phyloP scores from a whole-genome alignment of 2,797 vertebrate species.

The Botia kubotai region DNA sequence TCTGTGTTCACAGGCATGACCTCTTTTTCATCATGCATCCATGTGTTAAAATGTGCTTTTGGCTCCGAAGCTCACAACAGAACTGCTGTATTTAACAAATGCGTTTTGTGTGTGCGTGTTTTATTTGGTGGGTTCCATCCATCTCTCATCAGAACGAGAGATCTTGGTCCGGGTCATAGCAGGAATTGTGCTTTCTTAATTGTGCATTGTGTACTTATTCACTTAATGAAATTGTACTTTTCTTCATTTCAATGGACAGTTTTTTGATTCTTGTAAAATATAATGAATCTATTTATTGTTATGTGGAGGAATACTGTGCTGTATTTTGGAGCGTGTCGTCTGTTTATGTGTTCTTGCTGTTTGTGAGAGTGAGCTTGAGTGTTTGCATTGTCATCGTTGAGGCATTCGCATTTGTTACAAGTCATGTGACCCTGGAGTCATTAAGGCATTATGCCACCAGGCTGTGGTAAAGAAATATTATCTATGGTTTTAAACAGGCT shows the following conservation, averaged over 20 bases:
- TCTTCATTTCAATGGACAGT: slow-evolving; percentile 58
- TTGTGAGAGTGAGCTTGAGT: slow-evolving; percentile 60
- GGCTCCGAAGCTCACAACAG: slow-evolving; percentile 66
- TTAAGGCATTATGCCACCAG: slow-evolving; percentile 1
- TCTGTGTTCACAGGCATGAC: slow-evolving; percentile 17
- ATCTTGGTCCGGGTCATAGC: slow-evolving; percentile 40
- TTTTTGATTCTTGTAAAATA: slow-evolving; percentile 47
- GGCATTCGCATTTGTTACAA: background rate
- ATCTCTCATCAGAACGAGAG: slow-evolving; percentile 8
- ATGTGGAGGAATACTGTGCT: slow-evolving; percentile 73
- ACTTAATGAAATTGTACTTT: slow-evolving; percentile 54
- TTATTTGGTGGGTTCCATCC: slow-evolving; percentile 52
- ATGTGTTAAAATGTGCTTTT: slow-evolving; percentile 46
- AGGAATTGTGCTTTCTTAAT: slow-evolving; percentile 45
- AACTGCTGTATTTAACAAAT: slow-evolving; percentile 63
- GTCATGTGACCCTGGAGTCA: slow-evolving; percentile 3
- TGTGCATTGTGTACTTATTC: slow-evolving; percentile 54
- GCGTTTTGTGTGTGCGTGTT: slow-evolving; percentile 42
- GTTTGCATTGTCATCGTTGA: slow-evolving; percentile 53
- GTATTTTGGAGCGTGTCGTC: slow-evolving; percentile 71
- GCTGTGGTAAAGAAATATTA: slow-evolving; percentile 8
- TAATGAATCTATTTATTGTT: slow-evolving; percentile 66
- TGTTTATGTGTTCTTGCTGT: slow-evolving; percentile 53
- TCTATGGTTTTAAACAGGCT: background rate
- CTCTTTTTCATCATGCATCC: slow-evolving; percentile 32